Evolutionary conservation across 2,797 vertebrate genomes (phyloP).

Genomic region (Petrocephalus sullivani): DNA sequence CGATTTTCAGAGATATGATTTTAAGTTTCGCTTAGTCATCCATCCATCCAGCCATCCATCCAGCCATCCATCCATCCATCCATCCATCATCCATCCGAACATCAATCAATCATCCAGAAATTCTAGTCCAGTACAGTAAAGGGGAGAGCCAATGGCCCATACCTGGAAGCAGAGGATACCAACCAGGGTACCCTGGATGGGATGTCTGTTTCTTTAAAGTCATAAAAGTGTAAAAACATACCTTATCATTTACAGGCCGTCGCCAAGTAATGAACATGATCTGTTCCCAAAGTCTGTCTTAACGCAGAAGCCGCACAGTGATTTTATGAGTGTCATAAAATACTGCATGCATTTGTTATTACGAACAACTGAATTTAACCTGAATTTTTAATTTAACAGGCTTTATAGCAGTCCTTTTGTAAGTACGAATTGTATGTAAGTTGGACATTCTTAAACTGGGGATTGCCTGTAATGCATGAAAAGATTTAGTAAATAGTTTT

Average conservation of each 20-base stretch:
- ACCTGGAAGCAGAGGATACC: neutral
- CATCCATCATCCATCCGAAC: neutral
- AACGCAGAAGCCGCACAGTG: neutral
- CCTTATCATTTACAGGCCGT: neutral
- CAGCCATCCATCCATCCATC: neutral
- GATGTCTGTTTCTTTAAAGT: neutral
- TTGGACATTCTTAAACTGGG: neutral
- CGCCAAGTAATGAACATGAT: neutral
- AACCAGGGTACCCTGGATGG: neutral
- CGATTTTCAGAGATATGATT: neutral
- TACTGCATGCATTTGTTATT: neutral
- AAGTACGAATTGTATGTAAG: neutral
- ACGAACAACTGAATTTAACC: neutral
- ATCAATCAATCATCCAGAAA: neutral
- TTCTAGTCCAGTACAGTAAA: neutral
- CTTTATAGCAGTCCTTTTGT: neutral
- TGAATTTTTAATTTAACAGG: neutral
- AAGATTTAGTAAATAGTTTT: neutral
- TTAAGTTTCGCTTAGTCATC: neutral
- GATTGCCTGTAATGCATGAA: neutral
- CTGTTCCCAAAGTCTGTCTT: neutral
- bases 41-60: neutral
- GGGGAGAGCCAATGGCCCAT: neutral
- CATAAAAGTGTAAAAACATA: neutral
- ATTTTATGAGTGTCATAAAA: neutral